phyloP scores from a whole-genome alignment of 1,140 invertebrate species.

The Drosophila kikkawai region DNA sequence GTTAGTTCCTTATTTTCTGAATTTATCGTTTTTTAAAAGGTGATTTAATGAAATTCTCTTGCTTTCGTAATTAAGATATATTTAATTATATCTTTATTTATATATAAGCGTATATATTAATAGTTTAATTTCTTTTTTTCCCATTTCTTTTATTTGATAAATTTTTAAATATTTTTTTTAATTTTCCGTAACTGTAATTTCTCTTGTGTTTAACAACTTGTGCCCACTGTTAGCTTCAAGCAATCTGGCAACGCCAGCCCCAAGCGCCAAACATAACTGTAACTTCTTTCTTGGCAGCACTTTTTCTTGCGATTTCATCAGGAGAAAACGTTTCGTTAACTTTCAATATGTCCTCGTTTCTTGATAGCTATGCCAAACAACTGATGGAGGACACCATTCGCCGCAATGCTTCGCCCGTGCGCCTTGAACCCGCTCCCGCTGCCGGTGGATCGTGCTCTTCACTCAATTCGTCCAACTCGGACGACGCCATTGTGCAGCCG shows the following conservation, averaged over 20 bases:
- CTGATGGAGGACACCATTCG: slow-evolving; percentile 96
- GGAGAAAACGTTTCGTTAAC: too few species aligned
- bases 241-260: background rate
- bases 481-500: slow-evolving; percentile 87
- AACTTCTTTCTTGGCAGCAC: background rate
- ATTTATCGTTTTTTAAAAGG: too few species aligned
- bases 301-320: background rate
- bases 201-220: background rate
- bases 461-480: slow-evolving; percentile 91
- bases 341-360: background rate
- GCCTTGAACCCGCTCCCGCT: slow-evolving; percentile 86
- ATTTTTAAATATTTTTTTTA: background rate
- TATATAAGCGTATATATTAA: too few species aligned
- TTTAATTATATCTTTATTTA: too few species aligned
- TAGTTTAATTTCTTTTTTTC: background rate
- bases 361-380: slow-evolving; percentile 92
- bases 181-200: background rate
- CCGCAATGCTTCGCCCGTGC: slow-evolving; percentile 95
- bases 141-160: background rate
- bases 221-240: background rate
- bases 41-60: too few species aligned
- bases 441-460: slow-evolving; percentile 87
- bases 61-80: too few species aligned
- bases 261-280: slow-evolving; percentile 14
- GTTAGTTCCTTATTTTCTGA: too few species aligned